Percentiles rank a stretch among this genome's conserved stretches.
Evolutionary conservation across 2,113 vertebrate species (phyloP).

Genomic region (Pluvialis apricaria): DNA sequence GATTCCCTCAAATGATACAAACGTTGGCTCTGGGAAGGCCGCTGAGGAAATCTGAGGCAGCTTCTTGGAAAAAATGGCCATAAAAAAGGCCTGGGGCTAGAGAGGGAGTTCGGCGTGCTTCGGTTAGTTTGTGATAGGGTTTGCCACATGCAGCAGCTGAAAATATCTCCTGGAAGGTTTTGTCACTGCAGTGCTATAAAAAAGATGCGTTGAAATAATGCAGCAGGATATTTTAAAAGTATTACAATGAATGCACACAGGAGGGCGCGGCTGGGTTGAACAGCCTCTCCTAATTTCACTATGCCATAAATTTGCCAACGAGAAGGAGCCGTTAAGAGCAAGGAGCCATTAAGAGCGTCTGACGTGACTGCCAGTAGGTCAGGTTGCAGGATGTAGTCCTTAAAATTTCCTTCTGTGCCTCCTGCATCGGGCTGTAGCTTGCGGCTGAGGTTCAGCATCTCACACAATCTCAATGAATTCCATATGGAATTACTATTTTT

Average conservation of each 20-base stretch:
- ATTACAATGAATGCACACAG: background rate
- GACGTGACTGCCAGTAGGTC: too few relatives aligned
- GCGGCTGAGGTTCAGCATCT: background rate
- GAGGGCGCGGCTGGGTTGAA: background rate
- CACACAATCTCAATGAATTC: rapidly evolving
- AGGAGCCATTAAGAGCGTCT: background rate
- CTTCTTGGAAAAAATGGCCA: background rate
- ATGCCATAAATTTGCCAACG: rapidly evolving
- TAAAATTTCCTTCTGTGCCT: background rate
- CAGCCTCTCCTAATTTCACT: background rate
- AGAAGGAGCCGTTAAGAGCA: background rate
- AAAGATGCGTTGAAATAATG: background rate
- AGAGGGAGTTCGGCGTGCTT: background rate
- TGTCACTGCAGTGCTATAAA: background rate
- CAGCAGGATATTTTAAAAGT: background rate
- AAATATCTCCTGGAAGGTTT: background rate
- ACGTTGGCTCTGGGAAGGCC: background rate
- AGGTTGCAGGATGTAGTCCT: background rate
- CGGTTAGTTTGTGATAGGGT: too few relatives aligned
- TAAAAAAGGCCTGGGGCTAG: background rate
- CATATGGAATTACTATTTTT: background rate
- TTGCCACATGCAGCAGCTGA: background rate
- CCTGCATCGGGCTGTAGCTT: background rate
- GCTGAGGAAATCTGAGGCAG: background rate
- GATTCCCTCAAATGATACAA: background rate